A percentile compares a stretch with the other conserved stretches of the same genome.
phyloP scores from a whole-genome alignment of 1,140 invertebrate species.

The Euborellia annulipes region DNA sequence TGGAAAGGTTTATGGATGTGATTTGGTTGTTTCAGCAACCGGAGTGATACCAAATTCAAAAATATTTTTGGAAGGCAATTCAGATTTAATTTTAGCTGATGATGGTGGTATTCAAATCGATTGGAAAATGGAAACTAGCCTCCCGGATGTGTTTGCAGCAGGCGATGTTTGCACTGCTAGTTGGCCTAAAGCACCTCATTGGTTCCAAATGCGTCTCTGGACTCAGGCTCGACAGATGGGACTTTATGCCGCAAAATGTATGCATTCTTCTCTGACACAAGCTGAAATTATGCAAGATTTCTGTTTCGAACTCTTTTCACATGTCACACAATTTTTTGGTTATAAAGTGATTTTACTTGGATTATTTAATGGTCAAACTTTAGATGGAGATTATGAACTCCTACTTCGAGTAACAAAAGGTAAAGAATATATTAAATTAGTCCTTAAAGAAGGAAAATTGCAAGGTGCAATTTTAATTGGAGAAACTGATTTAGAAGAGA shows the following conservation, averaged over 20 bases:
- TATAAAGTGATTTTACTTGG: constrained; percentile 89
- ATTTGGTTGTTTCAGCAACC: constrained; percentile 90
- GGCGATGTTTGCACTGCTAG: constrained; percentile 77
- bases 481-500: constrained; percentile 94
- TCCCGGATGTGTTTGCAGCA: constrained; percentile 74
- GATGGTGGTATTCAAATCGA: constrained; percentile 73
- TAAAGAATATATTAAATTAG: constrained; percentile 80
- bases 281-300: constrained; percentile 70
- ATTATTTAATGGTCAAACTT: constrained; percentile 83
- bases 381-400: constrained; percentile 72
- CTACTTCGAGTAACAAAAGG: constrained; percentile 69
- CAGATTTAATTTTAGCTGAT: constrained; percentile 35
- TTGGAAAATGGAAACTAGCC: constrained; percentile 68
- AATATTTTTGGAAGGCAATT: constrained; percentile 32
- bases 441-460: constrained; percentile 68
- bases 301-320: constrained; percentile 94
- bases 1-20: constrained; percentile 60
- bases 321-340: constrained; percentile 90
- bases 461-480: constrained; percentile 92
- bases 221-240: constrained; percentile 97
- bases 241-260: constrained; percentile 77
- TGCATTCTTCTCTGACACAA: constrained; percentile 46
- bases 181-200: constrained; percentile 67
- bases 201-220: constrained; percentile 97
- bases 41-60: constrained; percentile 65